Evolutionary conservation across 2,888 invertebrate genomes (phyloP).

Genomic region (Molanna angustata): DNA sequence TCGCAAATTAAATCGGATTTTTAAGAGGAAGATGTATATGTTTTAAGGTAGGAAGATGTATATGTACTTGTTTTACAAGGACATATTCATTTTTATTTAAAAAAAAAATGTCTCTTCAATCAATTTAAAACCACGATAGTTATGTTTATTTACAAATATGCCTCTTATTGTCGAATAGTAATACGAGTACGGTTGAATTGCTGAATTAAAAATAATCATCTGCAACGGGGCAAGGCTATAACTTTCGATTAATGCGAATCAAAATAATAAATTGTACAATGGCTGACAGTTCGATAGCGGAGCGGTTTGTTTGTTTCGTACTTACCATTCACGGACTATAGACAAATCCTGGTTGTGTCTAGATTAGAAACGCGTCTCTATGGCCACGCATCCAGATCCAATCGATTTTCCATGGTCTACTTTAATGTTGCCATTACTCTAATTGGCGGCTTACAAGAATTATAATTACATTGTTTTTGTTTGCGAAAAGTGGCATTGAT

Average conservation of each 20-base stretch:
- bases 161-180: too few species aligned
- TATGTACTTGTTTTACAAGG: too few species aligned
- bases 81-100: too few species aligned
- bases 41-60: too few species aligned
- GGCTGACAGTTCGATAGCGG: constrained; percentile 17
- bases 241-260: constrained; percentile 24
- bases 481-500: too few species aligned
- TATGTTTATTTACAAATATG: too few species aligned
- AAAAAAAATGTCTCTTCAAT: too few species aligned
- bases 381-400: constrained; percentile 8
- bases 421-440: not conserved
- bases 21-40: too few species aligned
- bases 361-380: constrained; percentile 18
- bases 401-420: not conserved
- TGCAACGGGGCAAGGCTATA: constrained; percentile 9
- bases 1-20: too few species aligned
- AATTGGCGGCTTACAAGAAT: not conserved
- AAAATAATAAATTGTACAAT: constrained; percentile 20
- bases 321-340: not conserved
- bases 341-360: constrained; percentile 14
- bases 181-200: too few species aligned
- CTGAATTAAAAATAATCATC: constrained; percentile 10
- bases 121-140: too few species aligned
- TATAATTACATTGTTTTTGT: not conserved
- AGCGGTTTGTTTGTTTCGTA: constrained; percentile 11